Evolutionary conservation across 1,140 invertebrate species (phyloP).

Genomic region (Drosophila parabipectinata): DNA sequence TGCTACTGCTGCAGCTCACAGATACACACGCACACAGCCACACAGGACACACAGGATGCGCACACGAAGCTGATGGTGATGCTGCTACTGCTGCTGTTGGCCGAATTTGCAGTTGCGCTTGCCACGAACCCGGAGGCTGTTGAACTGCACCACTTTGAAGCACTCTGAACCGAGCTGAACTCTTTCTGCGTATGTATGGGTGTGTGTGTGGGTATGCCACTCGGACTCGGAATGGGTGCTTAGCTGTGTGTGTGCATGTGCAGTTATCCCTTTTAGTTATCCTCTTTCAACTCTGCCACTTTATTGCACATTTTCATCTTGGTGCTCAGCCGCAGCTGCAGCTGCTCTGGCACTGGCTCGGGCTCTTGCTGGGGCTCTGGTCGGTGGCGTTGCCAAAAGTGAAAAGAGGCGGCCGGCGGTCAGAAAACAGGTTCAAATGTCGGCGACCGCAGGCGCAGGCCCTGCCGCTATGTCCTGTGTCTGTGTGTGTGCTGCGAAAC

Average conservation of each 20-base stretch:
- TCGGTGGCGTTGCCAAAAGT: constrained; percentile 27
- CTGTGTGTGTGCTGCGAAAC: constrained; percentile 22
- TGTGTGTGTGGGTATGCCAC: constrained; percentile 2
- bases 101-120: constrained; percentile 56
- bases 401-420: constrained; percentile 42
- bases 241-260: constrained; percentile 12
- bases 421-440: constrained; percentile 74
- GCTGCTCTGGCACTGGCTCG: background rate
- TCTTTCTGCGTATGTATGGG: constrained; percentile 43
- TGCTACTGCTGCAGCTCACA: constrained; percentile 44
- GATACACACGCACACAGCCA: constrained; percentile 39
- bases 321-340: constrained; percentile 5
- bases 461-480: constrained; percentile 14
- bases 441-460: constrained; percentile 71
- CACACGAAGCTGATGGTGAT: constrained; percentile 42
- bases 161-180: constrained; percentile 45
- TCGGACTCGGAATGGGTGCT: background rate
- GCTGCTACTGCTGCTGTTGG: constrained; percentile 26
- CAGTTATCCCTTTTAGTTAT: constrained; percentile 19
- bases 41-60: constrained; percentile 36
- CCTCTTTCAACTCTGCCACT: constrained; percentile 23
- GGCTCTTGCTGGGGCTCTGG: background rate
- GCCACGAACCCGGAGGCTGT: constrained; percentile 64
- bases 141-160: constrained; percentile 62
- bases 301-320: constrained; percentile 65